These are phyloP conservation scores for Linepithema humile DNA, from an alignment of 1,140 invertebrate genomes.

Conservation along the genomic window DNA sequence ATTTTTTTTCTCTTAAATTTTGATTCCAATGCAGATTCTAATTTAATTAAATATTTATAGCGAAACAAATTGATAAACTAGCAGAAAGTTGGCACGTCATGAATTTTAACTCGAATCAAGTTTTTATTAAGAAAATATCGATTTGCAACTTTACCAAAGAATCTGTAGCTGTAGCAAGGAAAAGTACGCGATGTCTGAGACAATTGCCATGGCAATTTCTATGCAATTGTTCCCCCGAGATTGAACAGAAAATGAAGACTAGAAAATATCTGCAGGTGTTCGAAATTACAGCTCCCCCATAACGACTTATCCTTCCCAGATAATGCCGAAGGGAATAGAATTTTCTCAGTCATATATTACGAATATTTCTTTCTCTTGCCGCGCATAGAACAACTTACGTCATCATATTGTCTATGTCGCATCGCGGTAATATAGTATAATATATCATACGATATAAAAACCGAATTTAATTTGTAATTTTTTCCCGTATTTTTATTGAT, in stretches of 20 bases:
- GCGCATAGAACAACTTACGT: neutral
- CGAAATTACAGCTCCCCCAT: slow-evolving; percentile 26
- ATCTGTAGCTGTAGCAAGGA: neutral
- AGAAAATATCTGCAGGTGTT: slow-evolving; percentile 31
- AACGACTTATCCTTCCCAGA: slow-evolving; percentile 32
- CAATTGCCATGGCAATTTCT: neutral
- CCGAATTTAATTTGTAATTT: slow-evolving; percentile 6
- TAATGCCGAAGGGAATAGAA: slow-evolving; percentile 31
- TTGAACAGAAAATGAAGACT: slow-evolving; percentile 17
- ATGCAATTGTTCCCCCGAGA: slow-evolving; percentile 18
- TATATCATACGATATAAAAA: neutral
- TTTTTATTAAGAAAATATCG: slow-evolving; percentile 1
- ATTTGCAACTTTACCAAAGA: slow-evolving; percentile 1
- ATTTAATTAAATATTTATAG: neutral
- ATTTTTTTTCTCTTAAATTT: neutral
- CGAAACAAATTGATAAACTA: neutral
- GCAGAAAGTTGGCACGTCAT: neutral
- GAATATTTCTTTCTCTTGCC: slow-evolving; percentile 36
- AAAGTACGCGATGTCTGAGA: neutral
- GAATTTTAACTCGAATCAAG: too few relatives aligned
- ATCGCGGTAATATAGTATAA: neutral
- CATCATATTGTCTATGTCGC: neutral
- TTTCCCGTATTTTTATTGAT: neutral
- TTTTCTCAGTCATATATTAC: slow-evolving; percentile 38
- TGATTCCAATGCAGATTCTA: neutral